Evolutionary conservation across 2,888 invertebrate genomes (phyloP).

Genomic region (Chloromyia formosa): DNA sequence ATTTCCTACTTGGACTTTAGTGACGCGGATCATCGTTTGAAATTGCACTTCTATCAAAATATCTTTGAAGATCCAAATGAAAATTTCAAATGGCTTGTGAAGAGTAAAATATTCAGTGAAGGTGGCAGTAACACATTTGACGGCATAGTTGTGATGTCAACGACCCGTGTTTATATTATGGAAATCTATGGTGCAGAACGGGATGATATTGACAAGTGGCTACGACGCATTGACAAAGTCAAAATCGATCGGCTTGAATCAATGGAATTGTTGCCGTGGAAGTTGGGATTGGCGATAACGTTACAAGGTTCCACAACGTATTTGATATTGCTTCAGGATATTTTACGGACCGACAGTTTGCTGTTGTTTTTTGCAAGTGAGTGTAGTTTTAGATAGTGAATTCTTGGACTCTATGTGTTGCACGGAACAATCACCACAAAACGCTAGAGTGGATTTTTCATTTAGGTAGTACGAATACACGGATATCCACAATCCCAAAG

Average conservation of each 20-base stretch:
- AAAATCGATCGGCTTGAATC: conserved; percentile 64
- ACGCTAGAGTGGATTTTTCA: too few relatives aligned
- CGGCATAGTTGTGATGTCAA: conserved; percentile 67
- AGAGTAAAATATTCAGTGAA: conserved; percentile 65
- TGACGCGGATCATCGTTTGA: conserved; percentile 69
- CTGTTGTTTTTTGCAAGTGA: conserved; percentile 65
- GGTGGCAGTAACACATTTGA: conserved; percentile 60
- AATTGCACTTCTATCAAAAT: conserved; percentile 67
- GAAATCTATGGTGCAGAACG: conserved; percentile 65
- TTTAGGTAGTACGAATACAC: too few relatives aligned
- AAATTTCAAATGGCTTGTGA: conserved; percentile 66
- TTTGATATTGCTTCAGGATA: conserved; percentile 65
- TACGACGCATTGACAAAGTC: conserved; percentile 65
- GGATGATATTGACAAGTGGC: conserved; percentile 67
- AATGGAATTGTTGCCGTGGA: conserved; percentile 67
- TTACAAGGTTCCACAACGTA: conserved; percentile 62
- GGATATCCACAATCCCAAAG: too few relatives aligned
- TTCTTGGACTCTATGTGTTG: too few relatives aligned
- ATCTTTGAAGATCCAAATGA: conserved; percentile 68
- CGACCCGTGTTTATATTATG: conserved; percentile 66
- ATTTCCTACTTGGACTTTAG: conserved; percentile 68
- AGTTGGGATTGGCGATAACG: conserved; percentile 66
- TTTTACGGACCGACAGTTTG: conserved; percentile 66
- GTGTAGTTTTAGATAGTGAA: conserved; percentile 42
- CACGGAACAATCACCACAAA: too few relatives aligned